phyloP scores from a whole-genome alignment of 2,888 invertebrate genomes.

The Caenorhabditis imperialis region DNA sequence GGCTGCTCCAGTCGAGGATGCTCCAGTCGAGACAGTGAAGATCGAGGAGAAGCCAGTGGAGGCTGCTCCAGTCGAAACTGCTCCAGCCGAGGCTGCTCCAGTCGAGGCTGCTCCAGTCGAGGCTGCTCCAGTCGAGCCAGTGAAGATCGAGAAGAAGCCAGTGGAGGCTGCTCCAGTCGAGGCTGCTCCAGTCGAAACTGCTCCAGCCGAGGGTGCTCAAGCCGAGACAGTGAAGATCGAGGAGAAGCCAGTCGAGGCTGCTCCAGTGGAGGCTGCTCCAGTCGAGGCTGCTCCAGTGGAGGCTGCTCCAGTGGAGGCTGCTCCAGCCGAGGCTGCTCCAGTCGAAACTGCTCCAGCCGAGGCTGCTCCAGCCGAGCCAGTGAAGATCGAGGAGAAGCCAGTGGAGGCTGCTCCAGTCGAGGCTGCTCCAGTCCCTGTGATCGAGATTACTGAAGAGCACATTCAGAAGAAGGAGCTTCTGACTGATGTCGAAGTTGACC shows the following conservation, averaged over 20 bases:
- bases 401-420: too few relatives aligned
- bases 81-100: slow-evolving; percentile 18
- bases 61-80: slow-evolving; percentile 1
- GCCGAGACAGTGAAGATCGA: too few relatives aligned
- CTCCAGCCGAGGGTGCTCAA: slow-evolving; percentile 6
- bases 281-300: slow-evolving; percentile 8
- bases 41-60: slow-evolving; percentile 24
- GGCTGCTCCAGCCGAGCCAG: too few relatives aligned
- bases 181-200: slow-evolving; percentile 13
- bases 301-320: too few relatives aligned
- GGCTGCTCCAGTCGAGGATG: slow-evolving; percentile 1
- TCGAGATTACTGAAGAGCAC: too few relatives aligned
- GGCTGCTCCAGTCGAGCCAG: slow-evolving; percentile 18
- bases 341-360: too few relatives aligned
- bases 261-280: slow-evolving; percentile 1
- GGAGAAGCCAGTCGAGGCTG: too few relatives aligned
- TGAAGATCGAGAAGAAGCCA: slow-evolving; percentile 7
- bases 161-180: slow-evolving; percentile 10
- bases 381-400: too few relatives aligned
- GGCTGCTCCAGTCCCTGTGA: too few relatives aligned
- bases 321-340: slow-evolving; percentile 8
- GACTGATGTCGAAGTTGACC: too few relatives aligned
- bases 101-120: slow-evolving; percentile 25
- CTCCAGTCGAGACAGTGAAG: too few relatives aligned
- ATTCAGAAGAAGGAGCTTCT: too few relatives aligned